phyloP scores from a whole-genome alignment of 2,888 invertebrate species.

The Drosophila paracracens region DNA sequence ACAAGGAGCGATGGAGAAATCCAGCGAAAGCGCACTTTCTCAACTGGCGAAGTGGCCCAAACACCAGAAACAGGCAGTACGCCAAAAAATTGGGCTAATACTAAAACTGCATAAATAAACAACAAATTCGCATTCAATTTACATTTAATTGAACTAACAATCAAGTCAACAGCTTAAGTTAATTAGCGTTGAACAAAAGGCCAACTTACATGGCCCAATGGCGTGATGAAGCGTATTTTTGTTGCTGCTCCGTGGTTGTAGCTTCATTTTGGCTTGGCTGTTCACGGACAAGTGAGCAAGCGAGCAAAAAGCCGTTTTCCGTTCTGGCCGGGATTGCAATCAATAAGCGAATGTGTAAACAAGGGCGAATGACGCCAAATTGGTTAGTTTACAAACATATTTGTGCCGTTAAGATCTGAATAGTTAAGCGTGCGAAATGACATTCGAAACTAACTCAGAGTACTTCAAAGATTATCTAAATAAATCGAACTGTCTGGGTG shows the following conservation, averaged over 20 bases:
- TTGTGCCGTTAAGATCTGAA: slow-evolving; percentile 49
- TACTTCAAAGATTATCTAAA: slow-evolving; percentile 21
- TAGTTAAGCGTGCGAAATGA: slow-evolving; percentile 43
- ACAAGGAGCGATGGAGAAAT: slow-evolving; percentile 61
- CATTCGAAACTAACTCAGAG: slow-evolving; percentile 30
- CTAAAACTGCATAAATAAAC: slow-evolving; percentile 80
- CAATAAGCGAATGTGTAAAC: slow-evolving; percentile 11
- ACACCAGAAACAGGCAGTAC: slow-evolving; percentile 86
- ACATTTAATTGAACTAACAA: not conserved
- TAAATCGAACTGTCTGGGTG: slow-evolving; percentile 5
- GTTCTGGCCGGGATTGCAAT: slow-evolving; percentile 30
- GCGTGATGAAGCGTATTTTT: slow-evolving; percentile 85
- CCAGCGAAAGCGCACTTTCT: slow-evolving; percentile 79
- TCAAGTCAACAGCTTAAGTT: slow-evolving; percentile 3
- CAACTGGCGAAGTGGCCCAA: slow-evolving; percentile 81
- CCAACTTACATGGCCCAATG: slow-evolving; percentile 84
- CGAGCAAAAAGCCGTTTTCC: not conserved
- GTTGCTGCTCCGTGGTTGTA: slow-evolving; percentile 21
- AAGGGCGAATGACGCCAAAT: slow-evolving; percentile 33
- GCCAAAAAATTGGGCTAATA: slow-evolving; percentile 86
- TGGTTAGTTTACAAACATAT: slow-evolving; percentile 37
- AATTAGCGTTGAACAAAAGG: not conserved
- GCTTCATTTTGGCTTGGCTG: slow-evolving; percentile 56
- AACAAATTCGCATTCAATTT: too few species aligned
- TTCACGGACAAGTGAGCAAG: slow-evolving; percentile 24